These are phyloP conservation scores for Dryomyza anilis DNA, from an alignment of 2,888 invertebrate genomes.

Conservation along the genomic window DNA sequence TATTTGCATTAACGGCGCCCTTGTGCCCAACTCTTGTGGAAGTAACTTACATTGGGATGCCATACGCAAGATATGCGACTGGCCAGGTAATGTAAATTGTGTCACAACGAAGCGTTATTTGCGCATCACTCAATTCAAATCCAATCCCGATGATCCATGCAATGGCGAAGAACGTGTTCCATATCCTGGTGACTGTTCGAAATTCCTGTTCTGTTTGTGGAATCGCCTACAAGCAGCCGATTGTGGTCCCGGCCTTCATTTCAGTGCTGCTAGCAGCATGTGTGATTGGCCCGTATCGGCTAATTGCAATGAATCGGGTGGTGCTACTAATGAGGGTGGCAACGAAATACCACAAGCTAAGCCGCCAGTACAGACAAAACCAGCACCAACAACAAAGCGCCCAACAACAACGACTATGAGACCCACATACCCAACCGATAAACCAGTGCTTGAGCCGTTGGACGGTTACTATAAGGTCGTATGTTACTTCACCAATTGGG, in stretches of 20 bases:
- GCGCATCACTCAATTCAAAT: slow-evolving; percentile 42
- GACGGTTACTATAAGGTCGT: slow-evolving; percentile 79
- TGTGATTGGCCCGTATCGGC: slow-evolving; percentile 77
- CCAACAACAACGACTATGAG: slow-evolving; percentile 50
- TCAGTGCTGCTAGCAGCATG: slow-evolving; percentile 71
- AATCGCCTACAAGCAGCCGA: slow-evolving; percentile 74
- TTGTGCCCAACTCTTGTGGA: slow-evolving; percentile 74
- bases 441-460: slow-evolving; percentile 61
- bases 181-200: slow-evolving; percentile 72
- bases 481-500: slow-evolving; percentile 94
- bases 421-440: slow-evolving; percentile 53
- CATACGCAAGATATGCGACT: slow-evolving; percentile 74
- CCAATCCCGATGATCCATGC: slow-evolving; percentile 64
- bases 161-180: slow-evolving; percentile 70
- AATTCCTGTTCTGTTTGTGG: slow-evolving; percentile 80
- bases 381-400: slow-evolving; percentile 44
- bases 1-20: slow-evolving; percentile 76
- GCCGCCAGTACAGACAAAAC: slow-evolving; percentile 42
- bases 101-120: slow-evolving; percentile 54
- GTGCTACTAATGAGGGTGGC: slow-evolving; percentile 28
- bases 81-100: slow-evolving; percentile 72
- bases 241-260: slow-evolving; percentile 76
- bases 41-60: slow-evolving; percentile 77
- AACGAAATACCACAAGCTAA: slow-evolving; percentile 30
- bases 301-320: slow-evolving; percentile 62